These are phyloP conservation scores for Neodiprion virginianus DNA, from an alignment of 1,140 invertebrate genomes.

Conservation along the genomic window DNA sequence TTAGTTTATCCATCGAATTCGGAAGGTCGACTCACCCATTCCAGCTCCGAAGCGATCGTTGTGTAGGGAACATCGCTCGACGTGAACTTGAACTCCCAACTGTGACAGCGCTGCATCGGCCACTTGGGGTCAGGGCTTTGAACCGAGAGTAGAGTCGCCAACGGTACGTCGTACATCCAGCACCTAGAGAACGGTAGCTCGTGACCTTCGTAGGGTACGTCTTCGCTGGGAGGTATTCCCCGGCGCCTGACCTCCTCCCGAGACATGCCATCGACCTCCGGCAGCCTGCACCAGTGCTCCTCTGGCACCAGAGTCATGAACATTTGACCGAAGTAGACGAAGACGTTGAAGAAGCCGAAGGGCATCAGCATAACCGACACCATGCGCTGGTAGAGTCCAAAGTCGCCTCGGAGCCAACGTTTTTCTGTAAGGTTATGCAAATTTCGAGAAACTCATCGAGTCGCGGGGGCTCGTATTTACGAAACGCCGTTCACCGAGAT, in stretches of 20 bases:
- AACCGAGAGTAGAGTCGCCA: constrained; percentile 15
- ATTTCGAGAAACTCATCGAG: too few species aligned
- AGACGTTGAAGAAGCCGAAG: constrained; percentile 30
- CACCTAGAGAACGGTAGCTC: constrained; percentile 32
- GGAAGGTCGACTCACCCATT: constrained; percentile 26
- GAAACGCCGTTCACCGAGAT: too few species aligned
- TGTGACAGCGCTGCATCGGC: constrained; percentile 32
- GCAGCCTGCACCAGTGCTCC: constrained; percentile 36
- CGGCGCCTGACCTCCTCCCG: constrained; percentile 21
- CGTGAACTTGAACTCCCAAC: constrained; percentile 34
- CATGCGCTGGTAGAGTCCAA: constrained; percentile 32
- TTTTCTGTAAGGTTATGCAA: too few species aligned
- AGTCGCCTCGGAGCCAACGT: constrained; percentile 25
- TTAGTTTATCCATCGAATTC: constrained; percentile 41
- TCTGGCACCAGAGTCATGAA: constrained; percentile 31
- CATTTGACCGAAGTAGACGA: constrained; percentile 34
- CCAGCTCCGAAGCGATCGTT: constrained; percentile 29
- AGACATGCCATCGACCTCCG: constrained; percentile 9
- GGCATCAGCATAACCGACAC: constrained; percentile 30
- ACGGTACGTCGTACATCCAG: constrained; percentile 35
- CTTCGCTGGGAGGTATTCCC: constrained; percentile 27
- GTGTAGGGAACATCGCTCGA: constrained; percentile 28
- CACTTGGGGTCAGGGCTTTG: constrained; percentile 19
- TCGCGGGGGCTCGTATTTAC: too few species aligned
- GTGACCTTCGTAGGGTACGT: constrained; percentile 29